Conservation (phyloP, 2,888 invertebrate species). For the Temnothorax ravouxi region DNA sequence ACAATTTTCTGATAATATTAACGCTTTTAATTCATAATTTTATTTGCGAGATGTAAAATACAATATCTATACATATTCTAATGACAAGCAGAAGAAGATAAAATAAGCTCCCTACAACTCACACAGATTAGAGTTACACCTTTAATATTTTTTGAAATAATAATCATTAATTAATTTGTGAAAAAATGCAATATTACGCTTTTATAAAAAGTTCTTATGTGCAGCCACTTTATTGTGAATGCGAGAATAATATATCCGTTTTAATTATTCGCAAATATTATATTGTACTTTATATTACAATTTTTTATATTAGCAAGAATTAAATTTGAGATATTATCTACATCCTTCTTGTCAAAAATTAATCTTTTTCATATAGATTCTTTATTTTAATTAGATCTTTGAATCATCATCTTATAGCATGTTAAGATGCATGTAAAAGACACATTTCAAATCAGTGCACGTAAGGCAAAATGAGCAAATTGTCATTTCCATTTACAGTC, state of each 20-base stretch:
- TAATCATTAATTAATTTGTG: background rate
- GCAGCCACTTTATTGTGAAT: background rate
- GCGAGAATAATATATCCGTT: conserved; percentile 4
- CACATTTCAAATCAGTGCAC: background rate
- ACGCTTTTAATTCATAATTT: background rate
- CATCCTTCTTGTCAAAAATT: background rate
- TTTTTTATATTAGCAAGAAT: background rate
- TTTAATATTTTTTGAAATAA: conserved; percentile 19
- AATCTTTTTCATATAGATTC: background rate
- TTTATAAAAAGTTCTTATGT: background rate
- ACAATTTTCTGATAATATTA: conserved; percentile 8
- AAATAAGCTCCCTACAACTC: background rate
- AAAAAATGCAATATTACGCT: conserved; percentile 2
- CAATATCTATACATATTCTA: background rate
- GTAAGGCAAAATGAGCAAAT: background rate
- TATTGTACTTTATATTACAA: background rate
- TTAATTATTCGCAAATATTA: conserved; percentile 1
- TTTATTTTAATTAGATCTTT: conserved; percentile 10
- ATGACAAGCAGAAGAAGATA: background rate
- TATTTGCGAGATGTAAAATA: conserved; percentile 2
- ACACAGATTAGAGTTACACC: background rate
- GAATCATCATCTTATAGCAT: background rate
- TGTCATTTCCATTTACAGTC: conserved; percentile 21
- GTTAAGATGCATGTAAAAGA: background rate
- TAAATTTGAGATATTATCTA: background rate